A percentile compares a stretch with the other conserved stretches of the same genome.
Conservation (phyloP, 2,113 vertebrate genomes). For the Copsychus sechellarum region DNA sequence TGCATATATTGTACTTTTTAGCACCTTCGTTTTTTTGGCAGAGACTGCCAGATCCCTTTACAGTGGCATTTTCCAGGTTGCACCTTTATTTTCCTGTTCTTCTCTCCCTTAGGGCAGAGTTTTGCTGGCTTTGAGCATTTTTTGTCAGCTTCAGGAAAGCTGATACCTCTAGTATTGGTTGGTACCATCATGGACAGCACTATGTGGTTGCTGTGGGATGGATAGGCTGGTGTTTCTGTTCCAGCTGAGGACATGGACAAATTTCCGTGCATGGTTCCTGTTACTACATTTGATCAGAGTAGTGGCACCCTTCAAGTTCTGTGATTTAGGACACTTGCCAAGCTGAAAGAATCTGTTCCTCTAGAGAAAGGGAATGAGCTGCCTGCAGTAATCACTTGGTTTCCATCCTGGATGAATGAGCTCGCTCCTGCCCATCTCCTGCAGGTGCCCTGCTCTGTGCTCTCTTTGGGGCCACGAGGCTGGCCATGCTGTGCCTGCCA, state of each 20-base stretch:
- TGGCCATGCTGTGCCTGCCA: rapidly evolving
- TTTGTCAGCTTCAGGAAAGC: background rate
- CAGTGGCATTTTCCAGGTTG: background rate
- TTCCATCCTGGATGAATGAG: background rate
- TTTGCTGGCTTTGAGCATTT: background rate
- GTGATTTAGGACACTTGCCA: background rate
- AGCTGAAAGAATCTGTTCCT: background rate
- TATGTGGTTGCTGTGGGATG: background rate
- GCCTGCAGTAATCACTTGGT: background rate
- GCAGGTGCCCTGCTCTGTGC: rapidly evolving
- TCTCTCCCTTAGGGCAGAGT: background rate
- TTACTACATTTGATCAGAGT: background rate
- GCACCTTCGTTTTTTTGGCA: background rate
- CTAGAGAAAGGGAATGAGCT: background rate
- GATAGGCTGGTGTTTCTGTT: background rate
- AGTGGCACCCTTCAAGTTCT: background rate
- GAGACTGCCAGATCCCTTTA: background rate
- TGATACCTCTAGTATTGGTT: background rate
- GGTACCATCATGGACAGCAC: rapidly evolving
- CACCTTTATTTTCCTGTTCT: background rate
- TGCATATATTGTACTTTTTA: background rate
- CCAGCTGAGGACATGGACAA: background rate
- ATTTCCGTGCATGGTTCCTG: rapidly evolving
- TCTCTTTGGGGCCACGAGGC: background rate
- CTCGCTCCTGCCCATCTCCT: background rate